Conservation (phyloP, 1,140 invertebrate genomes). For the Monochamus saltuarius region DNA sequence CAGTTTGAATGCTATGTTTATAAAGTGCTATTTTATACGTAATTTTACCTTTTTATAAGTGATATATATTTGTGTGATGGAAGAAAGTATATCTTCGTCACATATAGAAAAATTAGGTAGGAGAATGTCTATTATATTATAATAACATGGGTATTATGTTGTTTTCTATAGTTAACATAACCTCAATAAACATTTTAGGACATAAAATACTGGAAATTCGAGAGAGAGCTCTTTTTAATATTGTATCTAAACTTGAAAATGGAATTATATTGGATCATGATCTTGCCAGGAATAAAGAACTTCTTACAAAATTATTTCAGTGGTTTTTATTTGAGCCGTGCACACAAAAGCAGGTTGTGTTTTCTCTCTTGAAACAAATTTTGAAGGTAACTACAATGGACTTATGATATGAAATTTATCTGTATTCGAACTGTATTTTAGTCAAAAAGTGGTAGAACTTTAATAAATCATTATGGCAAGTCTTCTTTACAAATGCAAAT, state of each 20-base stretch:
- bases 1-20: too few relatives aligned
- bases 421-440: constrained; percentile 27
- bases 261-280: constrained; percentile 46
- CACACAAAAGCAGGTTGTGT: constrained; percentile 38
- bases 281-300: constrained; percentile 42
- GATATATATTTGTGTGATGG: constrained; percentile 25
- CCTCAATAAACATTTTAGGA: constrained; percentile 33
- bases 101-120: constrained; percentile 48
- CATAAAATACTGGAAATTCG: constrained; percentile 50
- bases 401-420: constrained; percentile 10
- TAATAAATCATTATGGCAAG: constrained; percentile 40
- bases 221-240: constrained; percentile 45
- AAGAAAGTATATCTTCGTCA: constrained; percentile 39
- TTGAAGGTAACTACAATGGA: constrained; percentile 33
- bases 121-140: constrained; percentile 7
- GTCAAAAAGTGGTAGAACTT: constrained; percentile 36
- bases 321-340: constrained; percentile 47
- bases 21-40: too few relatives aligned
- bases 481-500: constrained; percentile 34
- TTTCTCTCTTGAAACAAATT: constrained; percentile 38
- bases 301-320: constrained; percentile 45
- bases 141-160: too few relatives aligned
- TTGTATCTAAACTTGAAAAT: constrained; percentile 46
- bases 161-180: not conserved
- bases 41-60: too few relatives aligned